A percentile compares a stretch with the other conserved stretches of the same genome.
phyloP scores from a whole-genome alignment of 1,140 invertebrate species.

The Hormaphis cornu region DNA sequence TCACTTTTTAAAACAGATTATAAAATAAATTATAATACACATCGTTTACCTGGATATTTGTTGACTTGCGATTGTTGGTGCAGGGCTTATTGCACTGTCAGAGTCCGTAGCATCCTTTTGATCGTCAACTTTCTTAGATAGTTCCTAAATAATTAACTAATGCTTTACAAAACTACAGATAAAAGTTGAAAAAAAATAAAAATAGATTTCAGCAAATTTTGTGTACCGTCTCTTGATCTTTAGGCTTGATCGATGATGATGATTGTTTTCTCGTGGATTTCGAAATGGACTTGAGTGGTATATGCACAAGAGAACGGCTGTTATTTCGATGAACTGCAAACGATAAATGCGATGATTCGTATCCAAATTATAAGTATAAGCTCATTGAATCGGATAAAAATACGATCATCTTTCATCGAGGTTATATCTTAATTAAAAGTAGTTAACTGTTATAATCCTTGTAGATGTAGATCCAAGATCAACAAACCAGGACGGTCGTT shows the following conservation, averaged over 20 bases:
- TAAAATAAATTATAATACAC: too few relatives aligned
- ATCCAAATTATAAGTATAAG: neutral
- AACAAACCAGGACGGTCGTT: constrained; percentile 27
- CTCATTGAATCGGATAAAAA: neutral
- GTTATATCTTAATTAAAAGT: neutral
- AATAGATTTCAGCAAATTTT: neutral
- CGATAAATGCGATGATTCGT: constrained; percentile 30
- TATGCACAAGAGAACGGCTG: constrained; percentile 57
- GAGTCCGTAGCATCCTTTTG: constrained; percentile 10
- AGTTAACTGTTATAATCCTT: neutral
- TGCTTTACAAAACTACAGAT: neutral
- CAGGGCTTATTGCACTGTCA: constrained; percentile 12
- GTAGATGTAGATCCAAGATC: constrained; percentile 13
- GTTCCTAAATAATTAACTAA: neutral
- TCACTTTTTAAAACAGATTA: too few relatives aligned
- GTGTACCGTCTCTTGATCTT: constrained; percentile 14
- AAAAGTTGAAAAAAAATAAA: neutral
- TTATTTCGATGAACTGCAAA: constrained; percentile 53
- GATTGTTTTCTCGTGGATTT: constrained; percentile 40
- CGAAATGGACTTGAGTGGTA: constrained; percentile 49
- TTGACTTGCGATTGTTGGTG: constrained; percentile 7
- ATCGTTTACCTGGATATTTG: constrained; percentile 24
- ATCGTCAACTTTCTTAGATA: neutral
- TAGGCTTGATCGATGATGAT: neutral
- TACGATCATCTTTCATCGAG: neutral